phyloP scores from a whole-genome alignment of 2,888 invertebrate genomes.

The Empis livida region DNA sequence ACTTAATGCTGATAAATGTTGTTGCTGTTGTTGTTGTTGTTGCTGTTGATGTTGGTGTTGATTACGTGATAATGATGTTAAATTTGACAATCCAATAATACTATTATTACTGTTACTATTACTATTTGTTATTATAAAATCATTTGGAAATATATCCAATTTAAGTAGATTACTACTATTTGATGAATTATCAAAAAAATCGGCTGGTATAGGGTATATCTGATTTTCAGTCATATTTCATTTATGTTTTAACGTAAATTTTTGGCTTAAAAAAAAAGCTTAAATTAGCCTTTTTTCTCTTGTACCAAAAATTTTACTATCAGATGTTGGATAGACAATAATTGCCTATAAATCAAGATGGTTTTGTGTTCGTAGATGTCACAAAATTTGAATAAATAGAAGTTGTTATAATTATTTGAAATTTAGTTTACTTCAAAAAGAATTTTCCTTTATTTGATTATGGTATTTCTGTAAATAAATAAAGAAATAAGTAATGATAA shows the following conservation, averaged over 20 bases:
- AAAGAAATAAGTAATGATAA: too few relatives aligned
- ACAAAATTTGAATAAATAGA: too few relatives aligned
- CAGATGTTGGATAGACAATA: too few relatives aligned
- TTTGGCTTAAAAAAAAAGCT: neutral
- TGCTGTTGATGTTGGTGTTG: constrained; percentile 10
- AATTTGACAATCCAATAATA: neutral
- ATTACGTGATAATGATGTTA: constrained; percentile 11
- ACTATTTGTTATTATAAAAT: constrained; percentile 14
- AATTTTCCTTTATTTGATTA: too few relatives aligned
- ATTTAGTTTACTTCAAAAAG: too few relatives aligned
- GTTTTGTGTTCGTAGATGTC: too few relatives aligned
- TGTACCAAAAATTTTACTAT: too few relatives aligned
- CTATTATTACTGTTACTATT: constrained; percentile 14
- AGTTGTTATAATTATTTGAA: too few relatives aligned
- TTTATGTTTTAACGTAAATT: neutral
- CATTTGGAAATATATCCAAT: constrained; percentile 28
- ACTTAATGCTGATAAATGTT: constrained; percentile 22
- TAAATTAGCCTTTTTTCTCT: too few relatives aligned
- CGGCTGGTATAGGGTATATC: constrained; percentile 33
- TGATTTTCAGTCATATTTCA: constrained; percentile 34
- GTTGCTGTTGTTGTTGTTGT: constrained; percentile 10
- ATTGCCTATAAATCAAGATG: too few relatives aligned
- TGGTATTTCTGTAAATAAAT: too few relatives aligned
- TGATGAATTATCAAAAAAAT: constrained; percentile 34
- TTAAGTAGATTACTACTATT: constrained; percentile 32